A percentile compares a stretch with the other conserved stretches of the same genome.
phyloP scores from a whole-genome alignment of 2,113 vertebrate species.

The Beaufortia kweichowensis region DNA sequence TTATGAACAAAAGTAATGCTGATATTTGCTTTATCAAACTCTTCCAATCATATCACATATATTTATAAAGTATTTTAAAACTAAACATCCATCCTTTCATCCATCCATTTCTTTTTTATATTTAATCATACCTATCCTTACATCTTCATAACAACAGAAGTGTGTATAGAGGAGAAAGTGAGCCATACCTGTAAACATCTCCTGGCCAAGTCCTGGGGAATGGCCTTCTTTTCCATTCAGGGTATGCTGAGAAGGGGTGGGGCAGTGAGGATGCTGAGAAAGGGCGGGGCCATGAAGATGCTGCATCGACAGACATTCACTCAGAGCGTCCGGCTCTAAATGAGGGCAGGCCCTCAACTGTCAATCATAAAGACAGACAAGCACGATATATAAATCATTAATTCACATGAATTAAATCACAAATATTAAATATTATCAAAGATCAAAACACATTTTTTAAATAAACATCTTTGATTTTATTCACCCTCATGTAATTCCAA shows the following conservation, averaged over 20 bases:
- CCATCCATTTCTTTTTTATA: background rate
- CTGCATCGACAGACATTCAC: slow-evolving; percentile 86
- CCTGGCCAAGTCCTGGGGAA: slow-evolving; percentile 75
- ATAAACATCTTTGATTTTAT: too few relatives aligned
- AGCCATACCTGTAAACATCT: slow-evolving; percentile 85
- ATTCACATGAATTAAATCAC: background rate
- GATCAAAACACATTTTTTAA: too few relatives aligned
- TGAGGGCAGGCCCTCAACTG: slow-evolving; percentile 85
- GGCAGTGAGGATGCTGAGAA: slow-evolving; percentile 72
- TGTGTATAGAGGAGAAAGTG: background rate
- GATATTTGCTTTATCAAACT: background rate
- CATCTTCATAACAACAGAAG: background rate
- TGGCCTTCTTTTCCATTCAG: slow-evolving; percentile 82
- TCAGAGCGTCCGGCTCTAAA: slow-evolving; percentile 83
- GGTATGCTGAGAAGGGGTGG: slow-evolving; percentile 75
- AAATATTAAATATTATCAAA: too few relatives aligned
- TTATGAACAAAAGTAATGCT: background rate
- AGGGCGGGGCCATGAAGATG: slow-evolving; percentile 80
- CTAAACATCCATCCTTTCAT: background rate
- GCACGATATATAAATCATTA: background rate
- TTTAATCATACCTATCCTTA: too few relatives aligned
- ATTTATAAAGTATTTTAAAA: background rate
- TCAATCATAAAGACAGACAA: slow-evolving; percentile 32
- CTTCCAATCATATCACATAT: background rate
- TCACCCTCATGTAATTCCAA: too few relatives aligned